Evolutionary conservation across 2,113 vertebrate species (phyloP).

Genomic region (Amblyopsis rosae): DNA sequence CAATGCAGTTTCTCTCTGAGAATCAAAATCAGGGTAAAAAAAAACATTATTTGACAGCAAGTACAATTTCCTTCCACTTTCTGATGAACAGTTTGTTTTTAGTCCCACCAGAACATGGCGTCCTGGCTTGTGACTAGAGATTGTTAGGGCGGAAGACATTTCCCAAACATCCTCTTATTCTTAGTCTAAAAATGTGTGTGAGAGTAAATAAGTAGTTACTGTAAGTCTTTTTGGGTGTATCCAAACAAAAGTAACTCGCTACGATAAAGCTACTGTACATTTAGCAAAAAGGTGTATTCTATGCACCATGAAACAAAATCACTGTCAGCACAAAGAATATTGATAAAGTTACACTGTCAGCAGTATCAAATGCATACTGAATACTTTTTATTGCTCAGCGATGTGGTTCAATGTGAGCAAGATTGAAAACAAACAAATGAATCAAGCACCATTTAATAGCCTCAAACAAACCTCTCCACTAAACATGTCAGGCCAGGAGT

Average conservation of each 20-base stretch:
- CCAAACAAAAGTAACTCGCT: not conserved
- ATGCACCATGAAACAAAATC: no score
- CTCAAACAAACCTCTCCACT: not conserved
- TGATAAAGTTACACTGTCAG: no score
- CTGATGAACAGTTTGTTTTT: conserved; percentile 38
- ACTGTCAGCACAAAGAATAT: no score
- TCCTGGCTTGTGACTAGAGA: conserved; percentile 14
- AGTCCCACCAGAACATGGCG: conserved; percentile 22
- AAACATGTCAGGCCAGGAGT: conserved; percentile 37
- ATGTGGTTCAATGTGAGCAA: not conserved
- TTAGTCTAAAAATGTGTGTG: not conserved
- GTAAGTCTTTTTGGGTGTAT: not conserved
- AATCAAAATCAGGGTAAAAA: no score
- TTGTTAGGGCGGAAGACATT: conserved; percentile 52
- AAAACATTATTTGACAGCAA: not conserved
- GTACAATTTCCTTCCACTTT: conserved; percentile 40
- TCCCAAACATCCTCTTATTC: conserved; percentile 35
- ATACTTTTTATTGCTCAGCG: not conserved
- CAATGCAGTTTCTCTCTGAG: no score
- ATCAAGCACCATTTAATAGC: not conserved
- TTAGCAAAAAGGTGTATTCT: not conserved
- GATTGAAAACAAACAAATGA: conserved; percentile 11
- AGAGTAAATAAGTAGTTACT: no score
- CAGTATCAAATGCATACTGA: no score
- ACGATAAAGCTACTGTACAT: not conserved